These are phyloP conservation scores for Stegodyphus mimosarum DNA, from an alignment of 1,140 invertebrate genomes.

Conservation along the genomic window DNA sequence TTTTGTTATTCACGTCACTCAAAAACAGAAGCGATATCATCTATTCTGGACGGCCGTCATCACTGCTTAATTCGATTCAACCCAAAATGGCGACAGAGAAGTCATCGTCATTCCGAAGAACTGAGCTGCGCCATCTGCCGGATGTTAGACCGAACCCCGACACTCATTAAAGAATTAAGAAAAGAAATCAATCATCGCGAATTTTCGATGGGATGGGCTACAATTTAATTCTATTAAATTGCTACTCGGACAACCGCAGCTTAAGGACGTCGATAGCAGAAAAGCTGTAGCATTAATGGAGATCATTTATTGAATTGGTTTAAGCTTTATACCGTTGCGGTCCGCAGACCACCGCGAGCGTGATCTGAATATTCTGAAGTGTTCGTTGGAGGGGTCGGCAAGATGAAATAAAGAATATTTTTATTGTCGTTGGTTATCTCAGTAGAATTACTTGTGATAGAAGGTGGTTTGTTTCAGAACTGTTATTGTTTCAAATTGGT, in stretches of 20 bases:
- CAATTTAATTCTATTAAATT: conserved; percentile 58
- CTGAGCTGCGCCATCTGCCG: conserved; percentile 49
- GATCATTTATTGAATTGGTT: conserved; percentile 48
- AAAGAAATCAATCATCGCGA: conserved; percentile 52
- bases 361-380: conserved; percentile 20
- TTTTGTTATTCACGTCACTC: neutral
- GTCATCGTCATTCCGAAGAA: too few relatives aligned
- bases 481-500: neutral
- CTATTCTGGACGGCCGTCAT: neutral
- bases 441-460: neutral
- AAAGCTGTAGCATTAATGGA: too few relatives aligned
- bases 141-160: conserved; percentile 32
- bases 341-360: conserved; percentile 25
- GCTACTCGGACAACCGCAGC: conserved; percentile 11
- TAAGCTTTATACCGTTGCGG: conserved; percentile 45
- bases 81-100: neutral
- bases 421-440: neutral
- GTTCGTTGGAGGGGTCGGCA: too few relatives aligned
- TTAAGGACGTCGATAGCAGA: conserved; percentile 17
- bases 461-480: neutral
- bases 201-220: conserved; percentile 34
- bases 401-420: neutral
- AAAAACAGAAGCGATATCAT: neutral
- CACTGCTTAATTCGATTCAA: neutral
- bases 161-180: conserved; percentile 57